Evolutionary conservation across 35 echinoderm and acorn worm species (phyloP), one percentile per base, ranked within the genome.

Genomic region (Heliocidaris tuberculata): DNA sequence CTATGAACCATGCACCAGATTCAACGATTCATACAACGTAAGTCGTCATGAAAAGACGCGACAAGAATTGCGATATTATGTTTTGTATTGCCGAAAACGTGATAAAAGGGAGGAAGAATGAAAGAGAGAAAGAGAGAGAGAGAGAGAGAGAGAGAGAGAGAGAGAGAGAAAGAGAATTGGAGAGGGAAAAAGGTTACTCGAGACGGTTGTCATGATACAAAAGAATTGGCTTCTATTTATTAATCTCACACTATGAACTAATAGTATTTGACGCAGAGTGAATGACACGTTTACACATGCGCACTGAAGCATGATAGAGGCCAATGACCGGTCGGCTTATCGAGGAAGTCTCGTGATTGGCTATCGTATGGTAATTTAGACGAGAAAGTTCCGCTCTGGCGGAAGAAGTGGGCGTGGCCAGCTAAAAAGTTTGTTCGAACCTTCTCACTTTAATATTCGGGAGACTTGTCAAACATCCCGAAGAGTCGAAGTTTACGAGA

Each of bases 321-420:
- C 87, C 87, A 89, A 89, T 89, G 87, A 89, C 87, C 87, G 87
- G 35, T 89, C 29, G 87, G 9, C 15, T 48, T 89, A 48, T 48
- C 31, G 16, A 27, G 31, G 15, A 89, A 48, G 87, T 32, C 47
- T 89, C 19, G 30, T 48, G 47, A 89, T 89, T 89, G 87, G 87
- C 32, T 89, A 47, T 48, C 87, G 32, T 15, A 47, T 31, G 31
- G 32, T 47, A 32, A 48, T n/a, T 89, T 47, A 47, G 11, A 31
- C 1, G 47, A 89, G 17, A 48, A 48, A 89, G 87, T 47, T 47
- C 31, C 32, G 31, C 87, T 15, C 65, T 89, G 19, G 87, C 12
- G 16, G 29, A 89, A 24, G 24, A 89, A 89, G 32, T 89, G 87
- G 87, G 87, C 87, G 87, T 89, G 87, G 11, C 31, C 87, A 35